Conservation (phyloP, 2,797 vertebrate genomes). For the Cossypha niveicapilla region DNA sequence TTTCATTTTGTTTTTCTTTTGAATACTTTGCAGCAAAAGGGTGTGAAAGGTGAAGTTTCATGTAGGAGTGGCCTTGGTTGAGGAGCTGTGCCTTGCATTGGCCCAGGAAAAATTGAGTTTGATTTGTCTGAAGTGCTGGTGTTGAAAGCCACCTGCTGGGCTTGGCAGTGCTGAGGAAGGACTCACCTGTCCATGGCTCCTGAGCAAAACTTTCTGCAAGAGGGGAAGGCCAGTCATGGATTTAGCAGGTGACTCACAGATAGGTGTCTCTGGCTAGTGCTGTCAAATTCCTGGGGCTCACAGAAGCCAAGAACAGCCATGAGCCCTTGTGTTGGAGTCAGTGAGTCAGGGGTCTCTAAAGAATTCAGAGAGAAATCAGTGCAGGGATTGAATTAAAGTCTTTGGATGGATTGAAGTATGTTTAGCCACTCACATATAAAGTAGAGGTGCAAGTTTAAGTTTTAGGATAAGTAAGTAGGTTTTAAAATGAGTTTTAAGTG, state of each 20-base stretch:
- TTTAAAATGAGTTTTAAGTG: no score
- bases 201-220: not conserved
- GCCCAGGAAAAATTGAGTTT: not conserved
- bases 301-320: not conserved
- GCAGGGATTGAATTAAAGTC: no score
- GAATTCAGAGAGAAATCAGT: no score
- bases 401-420: no score
- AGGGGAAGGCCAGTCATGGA: not conserved
- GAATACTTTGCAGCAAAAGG: not conserved
- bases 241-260: not conserved
- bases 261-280: not conserved
- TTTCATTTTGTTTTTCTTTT: not conserved
- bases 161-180: not conserved
- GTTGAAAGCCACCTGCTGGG: not conserved
- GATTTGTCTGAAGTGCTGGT: not conserved
- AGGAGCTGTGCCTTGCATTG: not conserved
- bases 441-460: no score
- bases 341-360: no score
- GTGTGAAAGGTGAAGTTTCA: not conserved
- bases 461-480: no score
- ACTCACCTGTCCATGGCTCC: not conserved
- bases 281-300: not conserved
- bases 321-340: no score
- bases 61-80: not conserved
- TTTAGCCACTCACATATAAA: no score